Percentiles rank a stretch among this genome's conserved stretches.
These are phyloP conservation scores for Lycopodina hypogea DNA, from an alignment of 37 sponge, comb jelly and placozoan species.

Conservation along the genomic window DNA sequence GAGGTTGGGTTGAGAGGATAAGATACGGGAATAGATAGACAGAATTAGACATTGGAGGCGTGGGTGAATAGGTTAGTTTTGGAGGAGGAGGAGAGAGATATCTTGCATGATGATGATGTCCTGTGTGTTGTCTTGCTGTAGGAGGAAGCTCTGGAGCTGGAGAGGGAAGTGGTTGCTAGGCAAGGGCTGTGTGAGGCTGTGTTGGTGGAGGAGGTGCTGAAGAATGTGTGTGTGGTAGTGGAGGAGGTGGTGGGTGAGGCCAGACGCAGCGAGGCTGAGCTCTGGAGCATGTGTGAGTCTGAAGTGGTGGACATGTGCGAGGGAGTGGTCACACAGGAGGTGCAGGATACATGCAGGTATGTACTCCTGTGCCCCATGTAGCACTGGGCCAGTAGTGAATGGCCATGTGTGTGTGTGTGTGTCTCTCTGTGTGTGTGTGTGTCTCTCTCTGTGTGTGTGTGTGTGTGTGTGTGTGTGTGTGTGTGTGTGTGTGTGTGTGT, in stretches of 20 bases:
- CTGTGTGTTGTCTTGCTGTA: no score
- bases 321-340: background rate
- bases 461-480: background rate
- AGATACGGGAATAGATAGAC: no score
- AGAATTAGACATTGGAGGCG: no score
- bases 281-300: background rate
- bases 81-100: no score
- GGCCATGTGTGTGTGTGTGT: background rate
- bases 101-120: no score
- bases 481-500: background rate
- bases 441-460: background rate
- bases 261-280: background rate
- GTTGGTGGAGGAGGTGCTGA: slow-evolving; percentile 16
- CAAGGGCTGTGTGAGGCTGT: background rate
- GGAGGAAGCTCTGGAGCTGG: background rate
- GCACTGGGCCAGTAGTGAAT: background rate
- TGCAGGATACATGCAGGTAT: background rate
- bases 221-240: background rate
- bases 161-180: background rate
- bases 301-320: background rate
- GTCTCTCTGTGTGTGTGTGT: no score
- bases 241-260: slow-evolving; percentile 23
- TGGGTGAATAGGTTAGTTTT: no score
- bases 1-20: no score
- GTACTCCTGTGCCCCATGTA: no score